phyloP scores from a whole-genome alignment of 2,888 invertebrate species.

The Agrochola lychnidis region DNA sequence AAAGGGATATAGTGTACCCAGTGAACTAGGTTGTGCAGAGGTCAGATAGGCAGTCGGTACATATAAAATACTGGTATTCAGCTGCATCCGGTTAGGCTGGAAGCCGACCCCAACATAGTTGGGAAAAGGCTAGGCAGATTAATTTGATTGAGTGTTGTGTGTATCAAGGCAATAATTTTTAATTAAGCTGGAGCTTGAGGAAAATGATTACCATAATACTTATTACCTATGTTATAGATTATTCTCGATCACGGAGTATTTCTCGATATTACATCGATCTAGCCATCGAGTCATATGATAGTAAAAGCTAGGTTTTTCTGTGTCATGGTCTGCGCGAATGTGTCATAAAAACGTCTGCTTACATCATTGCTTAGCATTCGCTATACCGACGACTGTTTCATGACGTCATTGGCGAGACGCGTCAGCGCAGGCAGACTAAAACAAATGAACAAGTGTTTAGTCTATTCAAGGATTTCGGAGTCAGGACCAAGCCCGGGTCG shows the following conservation, averaged over 20 bases:
- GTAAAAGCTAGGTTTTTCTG: constrained; percentile 27
- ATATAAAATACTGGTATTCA: no score
- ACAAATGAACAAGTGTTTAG: constrained; percentile 5
- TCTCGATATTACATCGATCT: background rate
- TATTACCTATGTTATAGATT: background rate
- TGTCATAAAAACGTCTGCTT: constrained; percentile 28
- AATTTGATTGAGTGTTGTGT: background rate
- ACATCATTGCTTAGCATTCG: constrained; percentile 44
- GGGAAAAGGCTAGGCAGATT: no score
- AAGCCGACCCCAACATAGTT: no score
- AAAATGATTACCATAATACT: background rate
- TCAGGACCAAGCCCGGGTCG: no score
- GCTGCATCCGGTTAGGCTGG: no score
- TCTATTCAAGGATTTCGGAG: background rate
- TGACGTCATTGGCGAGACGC: constrained; percentile 10
- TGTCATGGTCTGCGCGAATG: constrained; percentile 42
- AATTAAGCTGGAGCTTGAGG: background rate
- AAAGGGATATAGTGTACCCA: no score
- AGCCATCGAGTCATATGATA: constrained; percentile 17
- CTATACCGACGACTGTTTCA: background rate
- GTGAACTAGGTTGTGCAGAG: no score
- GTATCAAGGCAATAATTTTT: background rate
- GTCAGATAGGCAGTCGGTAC: no score
- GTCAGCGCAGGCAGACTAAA: background rate
- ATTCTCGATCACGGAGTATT: no score